Evolutionary conservation across 2,113 vertebrate genomes (phyloP).

Genomic region (Trematocara macrostoma): DNA sequence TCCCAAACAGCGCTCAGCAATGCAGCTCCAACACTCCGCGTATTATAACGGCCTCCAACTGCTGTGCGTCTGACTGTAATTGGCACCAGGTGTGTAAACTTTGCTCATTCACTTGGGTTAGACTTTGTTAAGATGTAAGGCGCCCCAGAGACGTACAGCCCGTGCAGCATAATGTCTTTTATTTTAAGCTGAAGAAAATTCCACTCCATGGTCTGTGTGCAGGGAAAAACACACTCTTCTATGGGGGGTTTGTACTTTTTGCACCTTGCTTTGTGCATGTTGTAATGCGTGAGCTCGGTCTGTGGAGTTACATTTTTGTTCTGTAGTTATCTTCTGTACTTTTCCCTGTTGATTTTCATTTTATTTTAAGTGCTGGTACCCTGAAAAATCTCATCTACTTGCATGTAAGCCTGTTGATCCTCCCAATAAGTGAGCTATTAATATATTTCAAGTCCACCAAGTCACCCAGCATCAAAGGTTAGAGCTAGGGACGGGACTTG

Average conservation of each 20-base stretch:
- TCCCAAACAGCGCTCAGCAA: not conserved
- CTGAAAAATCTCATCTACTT: not conserved
- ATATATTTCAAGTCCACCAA: not conserved
- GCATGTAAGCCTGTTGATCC: not conserved
- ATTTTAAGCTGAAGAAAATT: not conserved
- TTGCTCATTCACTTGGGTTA: not conserved
- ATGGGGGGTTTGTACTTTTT: not conserved
- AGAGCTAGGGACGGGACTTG: not conserved
- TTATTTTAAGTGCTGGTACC: not conserved
- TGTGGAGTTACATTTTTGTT: not conserved
- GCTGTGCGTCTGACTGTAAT: not conserved
- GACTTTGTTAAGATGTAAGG: slow-evolving; percentile 4
- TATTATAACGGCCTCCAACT: not conserved
- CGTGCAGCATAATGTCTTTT: not conserved
- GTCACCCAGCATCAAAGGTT: not conserved
- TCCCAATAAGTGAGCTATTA: not conserved
- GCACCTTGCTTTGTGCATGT: not conserved
- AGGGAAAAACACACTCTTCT: not conserved
- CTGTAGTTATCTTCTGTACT: not conserved
- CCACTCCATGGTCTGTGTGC: not conserved
- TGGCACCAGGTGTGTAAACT: slow-evolving; percentile 53
- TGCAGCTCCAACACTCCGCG: not conserved
- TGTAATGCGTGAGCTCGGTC: not conserved
- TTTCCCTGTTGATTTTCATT: not conserved
- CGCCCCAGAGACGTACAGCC: not conserved